Percentiles rank a stretch among this genome's conserved stretches.
These are phyloP conservation scores for Tenualosa ilisha DNA, from an alignment of 2,797 vertebrate genomes.

Conservation along the genomic window DNA sequence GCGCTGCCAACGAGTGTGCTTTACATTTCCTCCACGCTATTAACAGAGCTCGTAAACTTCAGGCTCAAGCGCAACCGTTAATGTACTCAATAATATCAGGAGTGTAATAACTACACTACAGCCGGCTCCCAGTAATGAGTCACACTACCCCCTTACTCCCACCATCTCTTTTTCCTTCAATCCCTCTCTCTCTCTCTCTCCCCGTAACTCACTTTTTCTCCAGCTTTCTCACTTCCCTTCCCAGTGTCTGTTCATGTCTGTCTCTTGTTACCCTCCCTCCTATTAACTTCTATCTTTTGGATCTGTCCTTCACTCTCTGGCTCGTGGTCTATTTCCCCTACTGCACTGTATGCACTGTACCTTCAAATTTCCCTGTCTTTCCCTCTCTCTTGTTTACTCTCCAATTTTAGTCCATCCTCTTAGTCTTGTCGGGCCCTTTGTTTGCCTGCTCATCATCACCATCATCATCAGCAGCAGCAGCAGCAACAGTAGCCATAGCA, in stretches of 20 bases:
- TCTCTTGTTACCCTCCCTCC: background rate
- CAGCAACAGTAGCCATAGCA: no score
- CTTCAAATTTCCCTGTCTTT: background rate
- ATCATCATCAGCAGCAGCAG: no score
- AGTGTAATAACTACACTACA: slow-evolving; percentile 48
- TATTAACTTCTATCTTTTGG: background rate
- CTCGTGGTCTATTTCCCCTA: background rate
- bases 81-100: slow-evolving; percentile 45
- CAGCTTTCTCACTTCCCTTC: background rate
- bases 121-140: slow-evolving; percentile 35
- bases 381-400: background rate
- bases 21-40: slow-evolving; percentile 50
- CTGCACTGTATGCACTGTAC: background rate
- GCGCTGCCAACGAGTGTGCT: slow-evolving; percentile 34
- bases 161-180: slow-evolving; percentile 25
- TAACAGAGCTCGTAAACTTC: slow-evolving; percentile 54
- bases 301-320: background rate
- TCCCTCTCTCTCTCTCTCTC: slow-evolving; percentile 19
- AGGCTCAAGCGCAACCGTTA: slow-evolving; percentile 52
- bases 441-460: background rate
- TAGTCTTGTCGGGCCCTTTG: background rate
- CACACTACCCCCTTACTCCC: slow-evolving; percentile 31
- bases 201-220: background rate
- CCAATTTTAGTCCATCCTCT: background rate
- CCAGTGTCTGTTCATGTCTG: no score